phyloP scores from a whole-genome alignment of 2,888 invertebrate species.

The Aspidapion aeneum region DNA sequence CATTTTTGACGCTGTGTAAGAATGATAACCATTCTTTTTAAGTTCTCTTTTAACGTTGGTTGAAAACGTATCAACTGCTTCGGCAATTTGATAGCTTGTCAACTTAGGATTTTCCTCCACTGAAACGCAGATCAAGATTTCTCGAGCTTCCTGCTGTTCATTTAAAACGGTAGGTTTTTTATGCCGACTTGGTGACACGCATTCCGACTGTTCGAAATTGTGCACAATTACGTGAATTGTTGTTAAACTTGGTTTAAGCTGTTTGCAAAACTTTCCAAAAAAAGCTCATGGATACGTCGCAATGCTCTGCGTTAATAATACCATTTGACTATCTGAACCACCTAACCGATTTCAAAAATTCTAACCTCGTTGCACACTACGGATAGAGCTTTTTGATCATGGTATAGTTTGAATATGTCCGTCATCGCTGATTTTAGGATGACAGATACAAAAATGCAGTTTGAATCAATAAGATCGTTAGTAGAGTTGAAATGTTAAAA shows the following conservation, averaged over 20 bases:
- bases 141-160: neutral
- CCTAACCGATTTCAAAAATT: neutral
- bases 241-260: neutral
- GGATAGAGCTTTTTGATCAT: no score
- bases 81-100: neutral
- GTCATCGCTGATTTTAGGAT: no score
- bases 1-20: neutral
- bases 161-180: neutral
- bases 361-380: conserved; percentile 22
- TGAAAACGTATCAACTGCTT: neutral
- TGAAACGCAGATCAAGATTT: neutral
- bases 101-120: neutral
- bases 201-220: neutral
- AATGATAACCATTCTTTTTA: neutral
- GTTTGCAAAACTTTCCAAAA: neutral
- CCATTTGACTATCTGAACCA: neutral
- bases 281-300: neutral
- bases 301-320: neutral
- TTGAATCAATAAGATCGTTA: no score
- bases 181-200: neutral
- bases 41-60: neutral
- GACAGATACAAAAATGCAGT: no score
- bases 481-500: no score
- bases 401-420: no score
- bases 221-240: neutral